Conservation (phyloP, 1,140 invertebrate species). For the Agraylea sexmaculata region DNA sequence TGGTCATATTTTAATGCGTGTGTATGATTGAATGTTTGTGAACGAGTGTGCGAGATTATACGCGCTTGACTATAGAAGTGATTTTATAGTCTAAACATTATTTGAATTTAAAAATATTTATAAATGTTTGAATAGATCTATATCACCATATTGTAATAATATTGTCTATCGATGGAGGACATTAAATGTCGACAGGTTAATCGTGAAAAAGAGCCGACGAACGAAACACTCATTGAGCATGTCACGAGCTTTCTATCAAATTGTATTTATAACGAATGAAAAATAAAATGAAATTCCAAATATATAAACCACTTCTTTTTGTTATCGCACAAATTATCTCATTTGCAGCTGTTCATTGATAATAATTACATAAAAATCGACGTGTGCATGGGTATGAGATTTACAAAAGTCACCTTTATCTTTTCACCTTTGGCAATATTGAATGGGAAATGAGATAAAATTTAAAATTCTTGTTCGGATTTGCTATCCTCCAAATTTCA, state of each 20-base stretch:
- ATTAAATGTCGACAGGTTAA: no score
- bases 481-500: no score
- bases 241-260: constrained; percentile 20
- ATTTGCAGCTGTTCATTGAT: background rate
- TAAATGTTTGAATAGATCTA: constrained; percentile 3
- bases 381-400: no score
- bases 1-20: background rate
- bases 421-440: background rate
- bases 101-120: background rate
- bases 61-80: no score
- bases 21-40: constrained; percentile 3
- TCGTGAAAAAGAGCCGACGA: constrained; percentile 7
- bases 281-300: constrained; percentile 16
- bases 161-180: no score
- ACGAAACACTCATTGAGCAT: constrained; percentile 10
- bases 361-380: background rate
- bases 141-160: constrained; percentile 5
- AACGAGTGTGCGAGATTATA: background rate
- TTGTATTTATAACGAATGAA: constrained; percentile 20
- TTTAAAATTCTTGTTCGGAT: no score
- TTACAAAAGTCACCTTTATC: no score
- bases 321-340: constrained; percentile 1
- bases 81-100: background rate
- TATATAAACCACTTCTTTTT: constrained; percentile 6
- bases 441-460: constrained; percentile 2